Percentiles rank a stretch among this genome's conserved stretches.
Evolutionary conservation across 2,888 invertebrate genomes (phyloP).

Genomic region (Lingula anatina): DNA sequence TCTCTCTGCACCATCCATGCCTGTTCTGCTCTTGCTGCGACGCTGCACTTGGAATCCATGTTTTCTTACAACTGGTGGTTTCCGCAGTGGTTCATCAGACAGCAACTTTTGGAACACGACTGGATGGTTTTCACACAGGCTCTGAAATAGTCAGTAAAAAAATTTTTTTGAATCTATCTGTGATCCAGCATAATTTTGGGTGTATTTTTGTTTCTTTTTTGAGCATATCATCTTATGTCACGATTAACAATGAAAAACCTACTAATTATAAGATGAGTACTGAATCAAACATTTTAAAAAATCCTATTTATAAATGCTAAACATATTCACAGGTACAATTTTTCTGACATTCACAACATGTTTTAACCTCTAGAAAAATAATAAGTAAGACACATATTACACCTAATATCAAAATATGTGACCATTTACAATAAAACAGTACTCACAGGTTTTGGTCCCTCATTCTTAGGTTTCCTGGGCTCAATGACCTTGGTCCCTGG

Average conservation of each 20-base stretch:
- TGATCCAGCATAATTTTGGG: neutral
- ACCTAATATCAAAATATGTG: no score
- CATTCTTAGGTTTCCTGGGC: slow-evolving; percentile 16
- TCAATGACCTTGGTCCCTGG: slow-evolving; percentile 27
- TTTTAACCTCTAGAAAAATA: no score
- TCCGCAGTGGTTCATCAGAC: slow-evolving; percentile 9
- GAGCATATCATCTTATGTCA: no score
- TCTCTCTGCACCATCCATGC: slow-evolving; percentile 20
- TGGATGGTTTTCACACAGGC: slow-evolving; percentile 30
- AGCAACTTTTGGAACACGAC: slow-evolving; percentile 28
- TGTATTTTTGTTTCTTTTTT: slow-evolving; percentile 7
- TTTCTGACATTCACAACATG: no score
- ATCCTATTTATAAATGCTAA: no score
- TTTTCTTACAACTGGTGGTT: slow-evolving; percentile 7
- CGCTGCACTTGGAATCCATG: slow-evolving; percentile 29
- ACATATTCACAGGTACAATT: no score
- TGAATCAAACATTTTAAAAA: no score
- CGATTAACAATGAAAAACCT: no score
- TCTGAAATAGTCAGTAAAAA: slow-evolving; percentile 18
- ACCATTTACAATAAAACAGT: neutral
- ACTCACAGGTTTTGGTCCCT: slow-evolving; percentile 1
- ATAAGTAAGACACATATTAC: no score
- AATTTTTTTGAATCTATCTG: neutral
- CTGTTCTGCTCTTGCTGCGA: slow-evolving; percentile 20
- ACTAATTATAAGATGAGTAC: no score